These are phyloP conservation scores for Caenorhabditis panamensis DNA, from an alignment of 2,888 invertebrate species.

Conservation along the genomic window DNA sequence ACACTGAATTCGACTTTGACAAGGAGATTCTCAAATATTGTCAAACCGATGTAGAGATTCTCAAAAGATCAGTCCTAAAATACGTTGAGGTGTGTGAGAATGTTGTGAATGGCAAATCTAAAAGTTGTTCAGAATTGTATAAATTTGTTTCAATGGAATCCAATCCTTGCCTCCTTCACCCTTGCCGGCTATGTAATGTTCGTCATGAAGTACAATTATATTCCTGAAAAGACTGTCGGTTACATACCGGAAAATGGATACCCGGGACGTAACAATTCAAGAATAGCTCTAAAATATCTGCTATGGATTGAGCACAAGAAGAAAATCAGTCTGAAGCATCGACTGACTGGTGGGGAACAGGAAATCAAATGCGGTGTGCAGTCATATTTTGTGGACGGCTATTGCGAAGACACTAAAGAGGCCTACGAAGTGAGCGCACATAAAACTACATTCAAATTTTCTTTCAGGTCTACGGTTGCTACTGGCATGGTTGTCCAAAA, in stretches of 20 bases:
- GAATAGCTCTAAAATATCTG: background rate
- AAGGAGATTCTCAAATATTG: slow-evolving; percentile 11
- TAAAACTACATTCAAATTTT: background rate
- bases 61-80: background rate
- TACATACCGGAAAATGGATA: slow-evolving; percentile 8
- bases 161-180: background rate
- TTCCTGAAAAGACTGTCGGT: background rate
- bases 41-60: background rate
- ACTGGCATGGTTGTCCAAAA: background rate
- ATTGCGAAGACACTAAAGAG: background rate
- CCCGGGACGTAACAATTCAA: slow-evolving; percentile 12
- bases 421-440: background rate
- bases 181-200: slow-evolving; percentile 10
- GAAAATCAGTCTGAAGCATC: background rate
- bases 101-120: too few relatives aligned
- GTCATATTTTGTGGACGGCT: background rate
- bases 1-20: slow-evolving; percentile 13
- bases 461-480: slow-evolving; percentile 7
- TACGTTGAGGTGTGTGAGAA: background rate
- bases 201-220: slow-evolving; percentile 9
- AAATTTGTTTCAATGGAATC: slow-evolving; percentile 15
- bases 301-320: background rate
- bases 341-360: too few relatives aligned
- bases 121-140: slow-evolving; percentile 6
- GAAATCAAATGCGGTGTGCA: too few relatives aligned